phyloP scores from a whole-genome alignment of 2,888 invertebrate species.

The Criorhina ranunculi region DNA sequence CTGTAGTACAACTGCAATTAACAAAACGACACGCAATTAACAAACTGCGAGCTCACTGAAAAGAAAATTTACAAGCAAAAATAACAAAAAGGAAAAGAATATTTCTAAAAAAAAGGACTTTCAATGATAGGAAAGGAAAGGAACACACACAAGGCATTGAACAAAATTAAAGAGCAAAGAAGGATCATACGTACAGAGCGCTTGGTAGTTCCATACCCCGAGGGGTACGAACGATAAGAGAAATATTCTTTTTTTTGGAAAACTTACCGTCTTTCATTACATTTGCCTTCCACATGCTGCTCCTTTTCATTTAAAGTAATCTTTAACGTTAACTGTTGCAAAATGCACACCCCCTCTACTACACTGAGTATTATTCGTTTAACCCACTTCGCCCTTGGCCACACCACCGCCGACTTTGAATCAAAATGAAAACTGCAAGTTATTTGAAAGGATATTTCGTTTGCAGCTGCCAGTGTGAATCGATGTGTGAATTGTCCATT shows the following conservation, averaged over 20 bases:
- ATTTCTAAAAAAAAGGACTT: background rate
- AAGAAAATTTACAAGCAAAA: too few relatives aligned
- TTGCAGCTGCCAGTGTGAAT: background rate
- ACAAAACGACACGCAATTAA: too few relatives aligned
- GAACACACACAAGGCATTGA: background rate
- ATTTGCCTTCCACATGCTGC: background rate
- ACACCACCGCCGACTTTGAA: background rate
- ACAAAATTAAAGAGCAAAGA: background rate
- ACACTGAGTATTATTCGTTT: background rate
- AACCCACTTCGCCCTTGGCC: background rate
- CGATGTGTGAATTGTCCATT: slow-evolving; percentile 10
- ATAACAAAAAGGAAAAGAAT: background rate
- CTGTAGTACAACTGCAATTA: too few relatives aligned
- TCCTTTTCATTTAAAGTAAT: background rate
- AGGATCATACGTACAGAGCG: too few relatives aligned
- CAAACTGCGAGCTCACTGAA: too few relatives aligned
- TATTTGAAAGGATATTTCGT: background rate
- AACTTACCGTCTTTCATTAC: background rate
- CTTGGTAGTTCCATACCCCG: background rate
- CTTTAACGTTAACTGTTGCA: background rate
- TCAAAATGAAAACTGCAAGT: background rate
- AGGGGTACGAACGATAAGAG: background rate
- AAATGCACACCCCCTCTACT: background rate
- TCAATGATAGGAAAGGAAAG: background rate
- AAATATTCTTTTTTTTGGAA: background rate